Base-by-base conservation (phyloP, 2,113 vertebrate species). In the Gavialis gangeticus region DNA sequence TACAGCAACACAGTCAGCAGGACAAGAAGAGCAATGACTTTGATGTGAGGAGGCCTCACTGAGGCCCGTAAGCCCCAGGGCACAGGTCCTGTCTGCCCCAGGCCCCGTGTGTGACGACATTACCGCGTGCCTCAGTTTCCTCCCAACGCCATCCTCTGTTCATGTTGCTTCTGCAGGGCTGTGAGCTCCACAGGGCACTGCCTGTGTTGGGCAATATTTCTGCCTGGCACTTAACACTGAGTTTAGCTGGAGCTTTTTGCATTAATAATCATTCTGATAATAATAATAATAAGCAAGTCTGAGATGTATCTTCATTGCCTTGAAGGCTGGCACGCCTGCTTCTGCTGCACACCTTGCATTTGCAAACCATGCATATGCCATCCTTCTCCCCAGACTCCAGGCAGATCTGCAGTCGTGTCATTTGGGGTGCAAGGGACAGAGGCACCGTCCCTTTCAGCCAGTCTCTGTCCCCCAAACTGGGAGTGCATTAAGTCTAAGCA, bases 321-420 rank as follows among this genome's bases (percentile, higher is more conserved):
- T 82, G 55, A 25, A 59, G 18, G 1, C 13, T n/a, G 1, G 37
- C 10, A 58, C 24, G 22, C 28, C 63, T 24, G 75, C 18, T 6
- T 30, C n/a, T n/a, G 46, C 46, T 8, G 63, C 0, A 3, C 57
- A 3, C 57, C 54, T 64, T 0, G 46, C 46, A 46, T 46, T 46
- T 46, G 46, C 46, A 46, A 46, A 46, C 46, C 9, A 7, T 46
- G 46, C 46, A 46, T 9, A 9, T 46, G 46, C 46, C 46, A 46
- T 46, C 46, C 19, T 16, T 28, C 67, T 6, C 2, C 24, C 24
- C 1, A 0, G 63, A 13, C n/a, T 63, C 0, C 46, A 73, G 37
- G 55, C 37, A 59, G 60, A 12, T 0, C 15, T 2, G 37, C 0
- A 4, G 55, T 12, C 3, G 5, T 0, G 1, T 37, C 14, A n/a